These are phyloP conservation scores for Crioceris asparagi DNA, from an alignment of 2,888 invertebrate genomes.

Conservation along the genomic window DNA sequence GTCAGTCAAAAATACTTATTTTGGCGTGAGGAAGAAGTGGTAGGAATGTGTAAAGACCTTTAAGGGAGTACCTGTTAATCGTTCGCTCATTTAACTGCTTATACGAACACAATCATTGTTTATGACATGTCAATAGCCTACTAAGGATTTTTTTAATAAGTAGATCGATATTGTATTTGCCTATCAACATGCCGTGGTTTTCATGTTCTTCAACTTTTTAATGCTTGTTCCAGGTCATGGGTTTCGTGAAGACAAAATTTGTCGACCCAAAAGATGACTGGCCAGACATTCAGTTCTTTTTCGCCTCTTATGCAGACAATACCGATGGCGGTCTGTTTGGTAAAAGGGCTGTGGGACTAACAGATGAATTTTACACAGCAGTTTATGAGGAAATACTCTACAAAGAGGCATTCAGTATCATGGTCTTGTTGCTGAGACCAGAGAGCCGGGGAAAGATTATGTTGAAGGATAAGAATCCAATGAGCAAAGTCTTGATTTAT, in stretches of 20 bases:
- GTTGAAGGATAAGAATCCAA: conserved; percentile 57
- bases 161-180: too few species aligned
- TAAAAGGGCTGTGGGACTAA: conserved; percentile 55
- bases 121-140: too few species aligned
- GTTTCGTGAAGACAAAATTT: conserved; percentile 53
- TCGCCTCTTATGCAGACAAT: conserved; percentile 60
- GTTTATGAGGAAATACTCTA: conserved; percentile 62
- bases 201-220: too few species aligned
- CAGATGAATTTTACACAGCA: conserved; percentile 54
- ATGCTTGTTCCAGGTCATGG: conserved; percentile 20
- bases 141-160: too few species aligned
- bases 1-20: too few species aligned
- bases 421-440: conserved; percentile 52
- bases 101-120: too few species aligned
- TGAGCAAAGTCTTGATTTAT: conserved; percentile 68
- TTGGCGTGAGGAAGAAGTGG: too few species aligned
- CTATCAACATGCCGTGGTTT: too few species aligned
- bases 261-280: conserved; percentile 55
- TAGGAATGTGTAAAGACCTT: too few species aligned
- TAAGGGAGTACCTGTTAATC: too few species aligned
- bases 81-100: too few species aligned
- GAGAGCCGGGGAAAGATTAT: conserved; percentile 58
- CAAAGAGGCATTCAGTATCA: conserved; percentile 22
- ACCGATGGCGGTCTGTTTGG: conserved; percentile 69
- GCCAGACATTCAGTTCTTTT: conserved; percentile 70